Percentiles rank a stretch among this genome's conserved stretches.
phyloP scores from a whole-genome alignment of 2,113 vertebrate genomes.

The Rhinoptilus africanus region DNA sequence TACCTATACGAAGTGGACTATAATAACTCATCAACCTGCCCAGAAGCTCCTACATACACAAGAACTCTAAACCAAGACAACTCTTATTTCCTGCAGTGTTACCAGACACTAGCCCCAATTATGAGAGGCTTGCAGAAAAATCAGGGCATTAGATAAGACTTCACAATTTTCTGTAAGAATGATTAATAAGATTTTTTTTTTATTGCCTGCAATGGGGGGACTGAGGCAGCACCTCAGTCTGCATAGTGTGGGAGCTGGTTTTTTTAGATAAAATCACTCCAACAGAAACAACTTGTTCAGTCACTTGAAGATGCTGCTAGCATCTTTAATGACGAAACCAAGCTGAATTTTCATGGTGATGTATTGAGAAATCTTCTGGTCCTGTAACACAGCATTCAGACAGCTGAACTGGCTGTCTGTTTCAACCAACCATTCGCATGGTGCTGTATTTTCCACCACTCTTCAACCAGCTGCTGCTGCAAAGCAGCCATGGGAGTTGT shows the following conservation, averaged over 20 bases:
- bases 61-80: neutral
- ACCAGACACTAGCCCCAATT: neutral
- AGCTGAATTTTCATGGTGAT: neutral
- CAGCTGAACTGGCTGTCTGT: neutral
- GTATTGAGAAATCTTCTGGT: neutral
- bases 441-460: neutral
- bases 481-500: neutral
- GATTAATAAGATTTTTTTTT: neutral
- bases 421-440: neutral
- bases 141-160: neutral
- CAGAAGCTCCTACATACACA: neutral
- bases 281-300: neutral
- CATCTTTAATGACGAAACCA: neutral
- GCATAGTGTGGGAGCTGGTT: rapidly evolving
- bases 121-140: neutral
- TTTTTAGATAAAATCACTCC: neutral
- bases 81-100: neutral
- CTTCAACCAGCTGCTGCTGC: neutral
- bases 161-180: neutral
- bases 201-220: neutral
- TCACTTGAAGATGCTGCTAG: neutral
- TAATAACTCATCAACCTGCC: neutral
- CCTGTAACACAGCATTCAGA: neutral
- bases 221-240: neutral
- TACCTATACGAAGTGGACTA: neutral